A percentile compares a stretch with the other conserved stretches of the same genome.
Evolutionary conservation across 2,113 vertebrate genomes (phyloP).

Genomic region (Neogale vison): DNA sequence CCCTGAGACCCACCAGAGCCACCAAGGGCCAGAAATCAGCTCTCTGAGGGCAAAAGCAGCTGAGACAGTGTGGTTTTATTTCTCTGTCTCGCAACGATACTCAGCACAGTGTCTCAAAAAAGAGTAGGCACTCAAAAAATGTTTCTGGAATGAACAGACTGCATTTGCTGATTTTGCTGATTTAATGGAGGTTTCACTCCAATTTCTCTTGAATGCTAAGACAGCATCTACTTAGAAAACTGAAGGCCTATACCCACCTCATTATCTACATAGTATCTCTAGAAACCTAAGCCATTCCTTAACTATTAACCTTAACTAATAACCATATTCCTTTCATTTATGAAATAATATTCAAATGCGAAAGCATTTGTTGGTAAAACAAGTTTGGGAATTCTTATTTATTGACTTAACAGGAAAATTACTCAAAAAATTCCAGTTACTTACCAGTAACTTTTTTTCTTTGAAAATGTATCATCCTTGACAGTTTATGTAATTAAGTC

Average conservation of each 20-base stretch:
- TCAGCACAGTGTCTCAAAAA: slow-evolving; percentile 69
- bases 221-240: neutral
- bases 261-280: neutral
- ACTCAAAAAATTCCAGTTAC: slow-evolving; percentile 71
- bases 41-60: neutral
- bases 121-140: slow-evolving; percentile 68
- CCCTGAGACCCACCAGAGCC: neutral
- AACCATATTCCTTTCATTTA: slow-evolving; percentile 25
- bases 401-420: slow-evolving; percentile 65
- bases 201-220: neutral
- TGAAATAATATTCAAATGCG: slow-evolving; percentile 51
- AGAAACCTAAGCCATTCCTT: neutral
- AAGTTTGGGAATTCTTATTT: slow-evolving; percentile 61
- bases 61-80: neutral
- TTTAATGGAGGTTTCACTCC: neutral
- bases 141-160: slow-evolving; percentile 39
- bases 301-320: neutral
- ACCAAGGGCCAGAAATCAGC: neutral
- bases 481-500: slow-evolving; percentile 21
- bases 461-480: slow-evolving; percentile 74
- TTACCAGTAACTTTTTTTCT: slow-evolving; percentile 70
- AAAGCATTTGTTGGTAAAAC: slow-evolving; percentile 55
- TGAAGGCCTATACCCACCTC: neutral
- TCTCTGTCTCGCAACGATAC: neutral
- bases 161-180: neutral